A percentile compares a stretch with the other conserved stretches of the same genome.
phyloP scores from a whole-genome alignment of 1,140 invertebrate species.

The Euwallacea fornicatus region DNA sequence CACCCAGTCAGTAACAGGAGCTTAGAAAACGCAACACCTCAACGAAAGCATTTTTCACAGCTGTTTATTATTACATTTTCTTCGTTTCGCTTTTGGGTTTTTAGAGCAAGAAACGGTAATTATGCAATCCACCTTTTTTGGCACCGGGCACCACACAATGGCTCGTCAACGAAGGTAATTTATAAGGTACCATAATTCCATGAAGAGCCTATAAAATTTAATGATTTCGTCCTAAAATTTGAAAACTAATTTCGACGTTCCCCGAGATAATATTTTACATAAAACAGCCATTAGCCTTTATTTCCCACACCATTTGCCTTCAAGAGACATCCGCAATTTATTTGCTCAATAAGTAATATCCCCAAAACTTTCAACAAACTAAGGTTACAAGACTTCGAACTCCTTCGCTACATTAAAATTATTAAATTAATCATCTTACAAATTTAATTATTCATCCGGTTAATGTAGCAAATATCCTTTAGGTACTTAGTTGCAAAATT shows the following conservation, averaged over 20 bases:
- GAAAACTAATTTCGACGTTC: constrained; percentile 34
- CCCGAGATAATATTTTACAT: constrained; percentile 37
- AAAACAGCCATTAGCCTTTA: constrained; percentile 35
- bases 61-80: constrained; percentile 19
- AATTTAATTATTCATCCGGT: no score
- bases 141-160: not conserved
- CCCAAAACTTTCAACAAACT: constrained; percentile 19
- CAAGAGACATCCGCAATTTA: constrained; percentile 32
- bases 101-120: constrained; percentile 4
- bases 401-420: not conserved
- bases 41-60: constrained; percentile 22
- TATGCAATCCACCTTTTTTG: constrained; percentile 13
- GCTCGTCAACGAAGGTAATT: constrained; percentile 1
- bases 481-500: no score
- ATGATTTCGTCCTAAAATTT: constrained; percentile 20
- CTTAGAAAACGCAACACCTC: constrained; percentile 20
- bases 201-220: constrained; percentile 1
- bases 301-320: constrained; percentile 30
- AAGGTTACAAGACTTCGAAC: constrained; percentile 1
- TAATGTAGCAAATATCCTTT: no score
- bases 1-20: constrained; percentile 21
- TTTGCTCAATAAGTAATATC: constrained; percentile 35
- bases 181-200: not conserved
- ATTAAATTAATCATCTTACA: no score
- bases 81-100: constrained; percentile 15